Base-by-base conservation (phyloP, 2,888 invertebrate genomes). In the Disparrhopalites patrizii region DNA sequence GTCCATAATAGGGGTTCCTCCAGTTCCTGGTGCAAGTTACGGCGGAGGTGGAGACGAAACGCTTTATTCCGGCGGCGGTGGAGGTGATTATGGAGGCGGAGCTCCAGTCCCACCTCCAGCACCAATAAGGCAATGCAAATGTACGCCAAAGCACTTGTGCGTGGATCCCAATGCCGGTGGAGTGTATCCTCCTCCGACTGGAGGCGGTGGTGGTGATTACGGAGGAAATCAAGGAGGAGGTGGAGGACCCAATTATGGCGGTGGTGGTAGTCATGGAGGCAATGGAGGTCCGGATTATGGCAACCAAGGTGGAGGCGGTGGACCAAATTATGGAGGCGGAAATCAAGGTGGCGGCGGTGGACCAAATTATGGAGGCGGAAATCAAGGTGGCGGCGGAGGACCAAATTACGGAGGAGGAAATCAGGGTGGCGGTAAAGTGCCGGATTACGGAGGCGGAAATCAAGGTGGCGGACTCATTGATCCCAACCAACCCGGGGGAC, bases 1-100 rank as follows among this genome's bases (percentile, higher is more conserved):
- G n/a, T n/a, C n/a, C n/a, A n/a, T n/a, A 43, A 23, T 50, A 71
- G 72, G 72, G 28, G 67, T 72, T 33, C 55, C 51, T 8, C 72
- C 72, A 3, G 72, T 72, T 23, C 70, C 72, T 25, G 69, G 69
- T 33, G 66, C 57, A 18, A 62, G 61, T 36, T 62, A 62, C n/a
- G 56, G 40, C 18, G 56, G 38, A 8, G 61, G 54, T 23, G 56
- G 62, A 1, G 68, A 54, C 15, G 57, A 68, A 7, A 28, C 50
- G 7, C 31, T 51, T 1, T 62, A 56, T 50, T 33, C 50, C 13
- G 60, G 60, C 3, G 68, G 64, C 8, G 68, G 60, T 30, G 55
- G 25, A 23, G 43, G 54, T 43, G n/a, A 18, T 3, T 23, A 38
- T 58, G 38, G 25, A 3, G 58, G 43, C 2, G 54, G 54, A 20